A percentile compares a stretch with the other conserved stretches of the same genome.
phyloP scores from a whole-genome alignment of 2,797 vertebrate species.

The Gouania willdenowi region DNA sequence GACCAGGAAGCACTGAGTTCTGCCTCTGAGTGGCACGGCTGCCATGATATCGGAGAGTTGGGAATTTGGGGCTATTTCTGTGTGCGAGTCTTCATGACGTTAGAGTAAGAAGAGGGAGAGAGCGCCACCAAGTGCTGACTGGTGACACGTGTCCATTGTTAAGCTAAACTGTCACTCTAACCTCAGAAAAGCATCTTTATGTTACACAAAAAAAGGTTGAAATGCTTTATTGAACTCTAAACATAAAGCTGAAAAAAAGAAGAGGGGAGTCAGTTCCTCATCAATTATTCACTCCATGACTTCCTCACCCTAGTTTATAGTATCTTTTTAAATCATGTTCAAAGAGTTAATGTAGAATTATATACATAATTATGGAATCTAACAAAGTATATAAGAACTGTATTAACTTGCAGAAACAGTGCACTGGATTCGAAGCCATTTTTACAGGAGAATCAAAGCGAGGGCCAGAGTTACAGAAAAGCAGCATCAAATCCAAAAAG shows the following conservation, averaged over 20 bases:
- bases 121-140: slow-evolving; percentile 8
- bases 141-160: too few relatives aligned
- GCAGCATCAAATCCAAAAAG: neutral
- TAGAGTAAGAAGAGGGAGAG: neutral
- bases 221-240: slow-evolving; percentile 50
- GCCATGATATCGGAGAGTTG: slow-evolving; percentile 11
- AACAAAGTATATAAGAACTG: slow-evolving; percentile 33
- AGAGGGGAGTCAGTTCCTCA: slow-evolving; percentile 13
- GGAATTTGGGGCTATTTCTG: neutral
- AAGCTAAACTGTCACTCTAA: slow-evolving; percentile 1
- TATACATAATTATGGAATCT: slow-evolving; percentile 13
- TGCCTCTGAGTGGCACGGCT: slow-evolving; percentile 61
- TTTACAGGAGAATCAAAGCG: slow-evolving; percentile 43
- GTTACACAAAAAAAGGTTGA: slow-evolving; percentile 35
- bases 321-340: slow-evolving; percentile 42
- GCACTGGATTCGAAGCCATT: slow-evolving; percentile 78
- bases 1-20: slow-evolving; percentile 24
- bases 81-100: neutral
- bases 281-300: too few relatives aligned
- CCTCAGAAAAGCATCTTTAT: neutral
- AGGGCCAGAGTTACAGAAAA: slow-evolving; percentile 12
- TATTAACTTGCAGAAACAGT: slow-evolving; percentile 64
- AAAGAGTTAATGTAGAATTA: slow-evolving; percentile 33
- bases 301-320: slow-evolving; percentile 2
- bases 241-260: slow-evolving; percentile 15